Conservation (phyloP, 2,113 vertebrate species). For the Ondatra zibethicus region DNA sequence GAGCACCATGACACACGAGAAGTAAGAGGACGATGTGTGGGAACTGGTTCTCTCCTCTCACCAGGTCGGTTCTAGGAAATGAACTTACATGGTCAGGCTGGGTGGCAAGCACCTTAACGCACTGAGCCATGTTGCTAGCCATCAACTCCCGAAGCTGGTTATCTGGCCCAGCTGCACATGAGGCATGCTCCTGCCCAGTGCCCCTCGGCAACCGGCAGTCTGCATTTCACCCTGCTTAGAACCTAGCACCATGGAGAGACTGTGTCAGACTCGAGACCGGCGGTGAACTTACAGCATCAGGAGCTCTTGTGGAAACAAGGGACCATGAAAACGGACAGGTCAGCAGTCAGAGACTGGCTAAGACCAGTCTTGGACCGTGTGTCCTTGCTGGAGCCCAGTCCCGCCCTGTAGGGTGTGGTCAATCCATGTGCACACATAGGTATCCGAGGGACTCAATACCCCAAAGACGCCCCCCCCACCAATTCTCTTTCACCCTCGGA, state of each 20-base stretch:
- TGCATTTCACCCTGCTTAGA: background rate
- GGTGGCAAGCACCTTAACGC: too few relatives aligned
- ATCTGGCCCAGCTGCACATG: background rate
- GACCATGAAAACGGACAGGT: background rate
- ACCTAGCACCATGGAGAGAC: accelerated
- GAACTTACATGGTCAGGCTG: background rate
- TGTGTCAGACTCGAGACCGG: background rate
- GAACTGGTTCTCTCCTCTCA: background rate
- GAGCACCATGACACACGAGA: background rate
- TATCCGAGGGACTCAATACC: background rate
- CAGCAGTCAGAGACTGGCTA: background rate
- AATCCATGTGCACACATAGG: accelerated
- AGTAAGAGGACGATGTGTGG: background rate
- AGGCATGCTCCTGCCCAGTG: background rate
- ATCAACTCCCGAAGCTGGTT: background rate
- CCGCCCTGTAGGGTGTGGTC: too few relatives aligned
- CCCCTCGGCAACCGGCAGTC: background rate
- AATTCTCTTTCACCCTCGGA: background rate
- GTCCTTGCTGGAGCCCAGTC: background rate
- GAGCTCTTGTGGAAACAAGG: background rate
- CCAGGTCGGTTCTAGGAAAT: background rate
- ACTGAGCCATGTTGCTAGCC: background rate
- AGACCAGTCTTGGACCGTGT: background rate
- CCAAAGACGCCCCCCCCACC: accelerated
- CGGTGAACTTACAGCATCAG: background rate